Evolutionary conservation across 1,140 invertebrate species (phyloP).

Genomic region (Muscidifurax raptorellus): DNA sequence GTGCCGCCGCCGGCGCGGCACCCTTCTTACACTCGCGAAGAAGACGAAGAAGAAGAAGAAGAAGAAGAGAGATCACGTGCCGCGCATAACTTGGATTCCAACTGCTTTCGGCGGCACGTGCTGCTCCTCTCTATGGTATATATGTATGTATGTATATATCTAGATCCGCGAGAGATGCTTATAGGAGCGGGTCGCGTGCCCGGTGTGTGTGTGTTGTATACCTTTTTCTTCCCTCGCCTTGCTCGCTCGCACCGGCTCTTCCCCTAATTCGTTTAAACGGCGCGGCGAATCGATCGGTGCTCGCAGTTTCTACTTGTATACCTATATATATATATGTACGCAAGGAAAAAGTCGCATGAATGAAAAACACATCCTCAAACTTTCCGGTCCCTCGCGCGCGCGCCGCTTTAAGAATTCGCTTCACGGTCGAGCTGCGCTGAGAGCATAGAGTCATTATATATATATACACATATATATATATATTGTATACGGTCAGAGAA

Average conservation of each 20-base stretch:
- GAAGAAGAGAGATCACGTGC: conserved; percentile 64
- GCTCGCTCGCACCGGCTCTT: not conserved
- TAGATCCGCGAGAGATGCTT: conserved; percentile 52
- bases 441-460: not conserved
- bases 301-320: too few species aligned
- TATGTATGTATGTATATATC: not conserved
- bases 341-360: not conserved
- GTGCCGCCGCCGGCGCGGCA: conserved; percentile 28
- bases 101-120: conserved; percentile 64
- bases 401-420: conserved; percentile 35
- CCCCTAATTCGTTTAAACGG: conserved; percentile 1
- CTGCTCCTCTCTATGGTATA: conserved; percentile 43
- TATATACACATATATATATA: too few species aligned
- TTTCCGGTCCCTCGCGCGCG: not conserved
- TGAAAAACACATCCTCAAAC: not conserved
- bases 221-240: not conserved
- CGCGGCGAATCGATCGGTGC: not conserved
- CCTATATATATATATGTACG: too few species aligned
- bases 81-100: conserved; percentile 71
- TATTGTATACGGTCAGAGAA: conserved; percentile 31
- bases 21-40: conserved; percentile 36
- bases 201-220: conserved; percentile 56
- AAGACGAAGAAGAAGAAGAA: not conserved
- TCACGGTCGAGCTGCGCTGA: conserved; percentile 6
- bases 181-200: conserved; percentile 42